These are phyloP conservation scores for Trochalopteron elliotii DNA, from an alignment of 2,113 vertebrate species.

Conservation along the genomic window DNA sequence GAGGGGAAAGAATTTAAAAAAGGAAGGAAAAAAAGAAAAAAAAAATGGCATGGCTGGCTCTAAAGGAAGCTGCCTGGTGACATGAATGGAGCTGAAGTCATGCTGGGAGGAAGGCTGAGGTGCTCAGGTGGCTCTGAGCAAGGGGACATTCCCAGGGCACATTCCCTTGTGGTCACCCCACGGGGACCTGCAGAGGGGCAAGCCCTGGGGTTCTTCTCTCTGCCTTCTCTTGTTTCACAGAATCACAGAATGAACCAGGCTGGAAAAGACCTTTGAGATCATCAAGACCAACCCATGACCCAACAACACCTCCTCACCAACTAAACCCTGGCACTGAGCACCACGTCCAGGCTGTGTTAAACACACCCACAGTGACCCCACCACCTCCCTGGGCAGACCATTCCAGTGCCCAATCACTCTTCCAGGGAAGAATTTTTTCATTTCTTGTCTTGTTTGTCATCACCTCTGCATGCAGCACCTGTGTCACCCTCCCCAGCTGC, in stretches of 20 bases:
- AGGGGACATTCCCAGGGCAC: neutral
- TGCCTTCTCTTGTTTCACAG: neutral
- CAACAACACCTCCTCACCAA: neutral
- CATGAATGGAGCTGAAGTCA: neutral
- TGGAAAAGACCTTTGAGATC: neutral
- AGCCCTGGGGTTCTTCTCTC: neutral
- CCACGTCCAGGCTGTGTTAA: neutral
- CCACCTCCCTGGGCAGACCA: neutral
- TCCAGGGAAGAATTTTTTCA: neutral
- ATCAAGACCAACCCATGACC: neutral
- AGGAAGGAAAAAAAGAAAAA: too few species aligned
- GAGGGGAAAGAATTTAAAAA: neutral
- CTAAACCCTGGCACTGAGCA: neutral
- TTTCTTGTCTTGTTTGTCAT: neutral
- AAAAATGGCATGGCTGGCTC: neutral
- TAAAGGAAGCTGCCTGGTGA: neutral
- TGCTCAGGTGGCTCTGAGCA: neutral
- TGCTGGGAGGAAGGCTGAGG: neutral
- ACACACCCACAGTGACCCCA: neutral
- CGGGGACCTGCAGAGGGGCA: neutral
- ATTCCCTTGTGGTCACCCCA: accelerated
- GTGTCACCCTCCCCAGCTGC: neutral
- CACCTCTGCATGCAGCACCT: neutral
- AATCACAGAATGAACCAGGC: neutral
- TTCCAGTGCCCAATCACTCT: neutral